Base-by-base conservation (phyloP, 2,797 vertebrate species). In the Psittacula echo region DNA sequence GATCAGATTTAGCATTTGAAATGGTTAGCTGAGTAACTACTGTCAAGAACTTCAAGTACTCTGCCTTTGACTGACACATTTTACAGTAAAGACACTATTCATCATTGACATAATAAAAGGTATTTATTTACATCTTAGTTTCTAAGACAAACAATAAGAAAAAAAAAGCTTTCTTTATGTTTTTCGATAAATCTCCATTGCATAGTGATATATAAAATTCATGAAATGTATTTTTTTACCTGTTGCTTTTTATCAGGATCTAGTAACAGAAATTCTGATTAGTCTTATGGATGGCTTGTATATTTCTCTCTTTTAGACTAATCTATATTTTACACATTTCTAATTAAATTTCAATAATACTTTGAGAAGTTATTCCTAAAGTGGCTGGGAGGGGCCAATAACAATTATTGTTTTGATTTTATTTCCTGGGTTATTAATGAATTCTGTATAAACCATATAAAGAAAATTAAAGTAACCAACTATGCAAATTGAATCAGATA, bases 331-430 rank as follows among this genome's bases (percentile, higher is more conserved):
- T 60, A 71, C 7, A 60, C 45, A 88, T 81, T 93, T 81, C 48
- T 84, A 84, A 70, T 77, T 90, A 72, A 92, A 76, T 9, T 87
- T 22, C 23, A 90, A 73, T 93, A 82, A 91, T 47, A 61, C 48
- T 88, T 79, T 50, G n/a, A 94, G 51, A 88, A 89, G 34, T 81
- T 79, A 41, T 16, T 93, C 26, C 37, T 88, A 85, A 82, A 30
- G 17, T 23, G n/a, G 5, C 17, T 87, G 37, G 16, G 24, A 75
- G 27, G 24, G 9, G 16, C 42, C n/a, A 86, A 75, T 58, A n/a
- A 70, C 7, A 75, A 58, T 48, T 45, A 47, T 5, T 72, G 4
- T n/a, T 87, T 60, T 73, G n/a, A 51, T 88, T 88, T 92, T 73
- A 54, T 88, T 76, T 90, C 47, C 32, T 87, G 30, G 5, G n/a